Evolutionary conservation across 2,888 invertebrate species (phyloP), one percentile per base, ranked within the genome.

Genomic region (Cryptus armator): DNA sequence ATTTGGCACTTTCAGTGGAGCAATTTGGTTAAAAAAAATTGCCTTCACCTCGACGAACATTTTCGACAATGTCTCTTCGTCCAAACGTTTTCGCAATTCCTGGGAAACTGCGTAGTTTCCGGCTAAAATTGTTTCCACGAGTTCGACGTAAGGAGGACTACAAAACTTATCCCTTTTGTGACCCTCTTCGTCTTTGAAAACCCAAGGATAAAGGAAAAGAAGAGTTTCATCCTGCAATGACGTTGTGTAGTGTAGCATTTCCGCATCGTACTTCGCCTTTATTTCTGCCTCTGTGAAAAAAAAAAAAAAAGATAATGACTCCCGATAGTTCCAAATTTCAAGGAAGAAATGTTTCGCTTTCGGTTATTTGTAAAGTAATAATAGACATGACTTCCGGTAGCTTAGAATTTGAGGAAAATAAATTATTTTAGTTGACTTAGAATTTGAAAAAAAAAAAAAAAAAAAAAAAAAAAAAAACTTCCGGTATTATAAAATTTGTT

Each of bases 181-280:
- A 10, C 93, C 92, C 46, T 94, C 93, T 72, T 93, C 93, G 67
- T 94, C 93, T 70, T 90, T 92, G 44, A 94, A 94, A 48, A 92
- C 78, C 93, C 93, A 94, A 0, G 93, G 93, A 81, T 92, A 93
- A 0, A 94, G 81, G 44, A 94, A 78, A 10, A 94, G 83, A 67
- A 91, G 90, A 7, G 92, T 93, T 86, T 93, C 92, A 9, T 90
- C 87, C 12, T 72, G 66, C n/a, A 94, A 86, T 0, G 90, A 88
- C 6, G 86, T 88, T 19, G 88, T 89, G 1, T 90, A 87, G 71
- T 93, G 93, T n/a, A 87, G 77, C 89, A 93, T 90, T 84, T 92
- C 91, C 3, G 92, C 90, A 79, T 94, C 93, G 67, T 93, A 92
- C 51, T 91, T 91, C 3, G 90, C 90, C 80, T 88, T 90, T 53